Conservation (phyloP, 2,888 invertebrate species). For the Macaria notata region DNA sequence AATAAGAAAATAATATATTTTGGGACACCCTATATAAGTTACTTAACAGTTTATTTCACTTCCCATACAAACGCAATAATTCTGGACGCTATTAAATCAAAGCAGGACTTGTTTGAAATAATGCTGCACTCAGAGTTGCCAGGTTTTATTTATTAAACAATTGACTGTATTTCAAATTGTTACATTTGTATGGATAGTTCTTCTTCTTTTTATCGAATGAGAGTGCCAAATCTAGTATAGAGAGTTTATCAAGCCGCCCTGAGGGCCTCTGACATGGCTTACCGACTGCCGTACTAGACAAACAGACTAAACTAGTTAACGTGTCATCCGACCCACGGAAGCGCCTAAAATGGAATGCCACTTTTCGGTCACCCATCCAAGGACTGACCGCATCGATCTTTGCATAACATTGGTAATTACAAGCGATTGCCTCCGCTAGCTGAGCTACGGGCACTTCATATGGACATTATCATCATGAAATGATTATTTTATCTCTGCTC, state of each 20-base stretch:
- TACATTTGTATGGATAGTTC: background rate
- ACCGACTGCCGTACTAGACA: background rate
- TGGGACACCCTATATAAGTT: conserved; percentile 31
- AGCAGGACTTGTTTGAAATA: conserved; percentile 4
- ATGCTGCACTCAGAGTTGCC: conserved; percentile 2
- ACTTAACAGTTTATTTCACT: conserved; percentile 17
- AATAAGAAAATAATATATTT: too few relatives aligned
- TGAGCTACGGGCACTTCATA: too few relatives aligned
- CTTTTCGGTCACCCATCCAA: too few relatives aligned
- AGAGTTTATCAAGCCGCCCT: too few relatives aligned
- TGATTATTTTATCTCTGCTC: background rate
- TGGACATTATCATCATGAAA: too few relatives aligned
- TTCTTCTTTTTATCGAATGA: background rate
- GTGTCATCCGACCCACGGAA: too few relatives aligned
- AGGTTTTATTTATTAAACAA: background rate
- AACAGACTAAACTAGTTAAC: background rate
- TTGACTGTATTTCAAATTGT: background rate
- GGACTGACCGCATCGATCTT: too few relatives aligned
- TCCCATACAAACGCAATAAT: conserved; percentile 26
- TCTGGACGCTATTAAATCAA: conserved; percentile 17
- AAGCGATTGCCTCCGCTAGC: too few relatives aligned
- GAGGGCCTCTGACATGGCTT: too few relatives aligned
- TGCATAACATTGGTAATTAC: too few relatives aligned
- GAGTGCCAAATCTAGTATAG: too few relatives aligned
- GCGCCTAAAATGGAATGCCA: too few relatives aligned